Evolutionary conservation across 2,888 invertebrate species (phyloP).

Genomic region (Pyrocoelia pectoralis): DNA sequence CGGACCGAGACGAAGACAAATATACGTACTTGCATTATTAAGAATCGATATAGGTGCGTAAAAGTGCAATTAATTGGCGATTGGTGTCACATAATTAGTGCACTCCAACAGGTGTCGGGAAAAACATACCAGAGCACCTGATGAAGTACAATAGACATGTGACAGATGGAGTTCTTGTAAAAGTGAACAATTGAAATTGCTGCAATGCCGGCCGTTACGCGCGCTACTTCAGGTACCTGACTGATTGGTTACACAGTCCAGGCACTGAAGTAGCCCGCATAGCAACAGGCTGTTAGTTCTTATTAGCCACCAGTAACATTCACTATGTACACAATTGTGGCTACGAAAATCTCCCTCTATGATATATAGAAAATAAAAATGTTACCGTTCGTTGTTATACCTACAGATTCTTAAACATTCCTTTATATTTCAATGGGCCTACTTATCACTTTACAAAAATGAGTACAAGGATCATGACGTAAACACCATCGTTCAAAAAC

Average conservation of each 20-base stretch:
- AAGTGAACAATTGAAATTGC: constrained; percentile 25
- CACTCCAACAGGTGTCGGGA: constrained; percentile 99
- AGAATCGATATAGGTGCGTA: background rate
- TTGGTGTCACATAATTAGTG: constrained; percentile 89
- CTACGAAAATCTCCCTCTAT: background rate
- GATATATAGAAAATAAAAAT: background rate
- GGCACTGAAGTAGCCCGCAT: constrained; percentile 92
- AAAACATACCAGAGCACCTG: constrained; percentile 96
- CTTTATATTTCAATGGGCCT: constrained; percentile 31
- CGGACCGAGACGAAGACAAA: background rate
- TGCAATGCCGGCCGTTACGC: constrained; percentile 72
- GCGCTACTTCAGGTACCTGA: constrained; percentile 99
- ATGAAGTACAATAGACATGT: constrained; percentile 99
- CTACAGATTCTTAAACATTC: background rate
- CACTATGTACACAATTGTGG: background rate
- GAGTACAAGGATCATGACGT: constrained; percentile 59
- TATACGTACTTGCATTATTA: background rate
- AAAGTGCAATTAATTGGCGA: constrained; percentile 43
- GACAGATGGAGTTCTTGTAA: constrained; percentile 64
- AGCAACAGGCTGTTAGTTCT: constrained; percentile 60
- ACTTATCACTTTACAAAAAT: constrained; percentile 50
- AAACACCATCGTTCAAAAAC: constrained; percentile 51
- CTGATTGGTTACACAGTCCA: constrained; percentile 76
- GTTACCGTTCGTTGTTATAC: background rate
- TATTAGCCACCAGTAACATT: background rate